A percentile compares a stretch with the other conserved stretches of the same genome.
Evolutionary conservation across 2,888 invertebrate genomes (phyloP).

Genomic region (Chouioia cunea): DNA sequence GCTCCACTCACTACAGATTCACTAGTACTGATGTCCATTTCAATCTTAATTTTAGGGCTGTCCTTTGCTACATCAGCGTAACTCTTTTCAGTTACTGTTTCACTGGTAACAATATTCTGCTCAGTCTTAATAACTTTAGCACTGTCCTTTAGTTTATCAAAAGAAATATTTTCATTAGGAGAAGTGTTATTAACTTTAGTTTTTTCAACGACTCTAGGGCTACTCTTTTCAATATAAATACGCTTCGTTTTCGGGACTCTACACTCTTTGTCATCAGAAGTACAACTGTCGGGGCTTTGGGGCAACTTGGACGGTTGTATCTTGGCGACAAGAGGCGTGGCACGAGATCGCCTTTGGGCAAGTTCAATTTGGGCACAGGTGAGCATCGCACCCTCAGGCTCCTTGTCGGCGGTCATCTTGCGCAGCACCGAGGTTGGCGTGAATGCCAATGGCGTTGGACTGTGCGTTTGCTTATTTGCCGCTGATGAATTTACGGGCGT

Average conservation of each 20-base stretch:
- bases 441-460: slow-evolving; percentile 84
- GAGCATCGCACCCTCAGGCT: slow-evolving; percentile 72
- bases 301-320: slow-evolving; percentile 19
- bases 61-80: not conserved
- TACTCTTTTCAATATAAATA: slow-evolving; percentile 38
- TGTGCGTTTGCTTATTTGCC: slow-evolving; percentile 69
- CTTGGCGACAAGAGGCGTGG: slow-evolving; percentile 20
- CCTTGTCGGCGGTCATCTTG: slow-evolving; percentile 94
- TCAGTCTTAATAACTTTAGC: too few species aligned
- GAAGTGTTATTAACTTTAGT: too few species aligned
- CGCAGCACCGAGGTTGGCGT: slow-evolving; percentile 94
- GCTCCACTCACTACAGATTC: too few species aligned
- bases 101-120: too few species aligned
- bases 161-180: too few species aligned
- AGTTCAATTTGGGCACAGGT: slow-evolving; percentile 55
- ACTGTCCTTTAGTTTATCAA: too few species aligned
- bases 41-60: not conserved
- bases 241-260: slow-evolving; percentile 49
- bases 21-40: too few species aligned
- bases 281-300: slow-evolving; percentile 23
- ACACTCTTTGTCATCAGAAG: not conserved
- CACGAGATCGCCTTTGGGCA: slow-evolving; percentile 25
- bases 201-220: too few species aligned
- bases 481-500: slow-evolving; percentile 66
- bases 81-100: not conserved